Base-by-base conservation (phyloP, 2,113 vertebrate species). In the Paramisgurnus dabryanus region DNA sequence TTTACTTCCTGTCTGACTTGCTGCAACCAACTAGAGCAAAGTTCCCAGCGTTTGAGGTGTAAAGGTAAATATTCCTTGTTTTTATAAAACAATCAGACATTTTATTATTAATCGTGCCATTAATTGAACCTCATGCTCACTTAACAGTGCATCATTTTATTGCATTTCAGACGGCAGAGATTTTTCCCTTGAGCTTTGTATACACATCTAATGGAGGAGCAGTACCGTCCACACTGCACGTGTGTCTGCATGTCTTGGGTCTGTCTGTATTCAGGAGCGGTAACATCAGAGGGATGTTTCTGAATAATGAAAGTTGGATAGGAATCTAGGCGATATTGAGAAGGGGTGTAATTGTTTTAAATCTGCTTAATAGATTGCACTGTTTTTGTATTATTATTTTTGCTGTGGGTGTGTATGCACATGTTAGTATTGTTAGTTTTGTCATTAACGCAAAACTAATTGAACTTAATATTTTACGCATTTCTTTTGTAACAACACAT, bases 41-140 rank as follows among this genome's bases (percentile, higher is more conserved):
- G 84, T 99, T 99, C 84, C 98, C 98, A 0, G 95, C 95, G 0
- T 99, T 98, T 87, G 96, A 99, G 87, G 88, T 99, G 3, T 99
- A 79, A 93, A 88, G 78, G 80, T 79, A 67, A 40, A 22, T 63
- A 34, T 34, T 12, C 11, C 6, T 22, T 39, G 45, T 6, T 9
- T 64, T 64, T 49, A 5, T 34, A 40, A 72, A 61, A 7, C 3
- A 22, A 61, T 10, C 5, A 13, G 27, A 41, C 10, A 7, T 76
- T 5, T 8, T 64, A 7, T n/a, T 43, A 49, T 50, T 58, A 18
- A 22, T 43, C 15, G 34, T 53, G 7, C 17, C 27, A 34, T 34
- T 34, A 58, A 74, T 3, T 27, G 2, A 74, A 75, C 43, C n/a
- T 13, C 41, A 34, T 74, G n/a, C 41, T 49, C 9, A 75, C 4